Base-by-base conservation (phyloP, 1,140 invertebrate genomes). In the Harpegnathos saltator region DNA sequence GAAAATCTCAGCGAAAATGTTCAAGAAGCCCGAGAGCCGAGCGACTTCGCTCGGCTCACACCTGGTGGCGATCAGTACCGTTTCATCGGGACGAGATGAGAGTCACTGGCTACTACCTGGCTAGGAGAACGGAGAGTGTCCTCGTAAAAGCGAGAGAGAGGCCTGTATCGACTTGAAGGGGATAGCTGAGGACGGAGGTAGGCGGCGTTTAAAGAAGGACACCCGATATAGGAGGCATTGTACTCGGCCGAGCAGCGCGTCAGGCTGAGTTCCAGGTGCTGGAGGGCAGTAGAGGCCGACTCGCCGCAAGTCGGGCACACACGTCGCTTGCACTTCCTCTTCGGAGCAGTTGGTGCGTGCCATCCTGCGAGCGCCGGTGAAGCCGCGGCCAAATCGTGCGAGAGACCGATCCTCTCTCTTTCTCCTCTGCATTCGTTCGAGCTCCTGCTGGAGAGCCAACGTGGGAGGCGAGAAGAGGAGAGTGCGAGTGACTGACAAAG, bases 161-260 rank as follows among this genome's bases (percentile, higher is more conserved):
- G 38, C 29, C 29, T 66, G 48, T 59, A 56, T 82, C 66, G 72
- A 83, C 59, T 89, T 81, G 88, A 89, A 87, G 83, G 83, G 83
- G 88, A 89, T 89, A 87, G 85, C 74, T 65, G 74, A 89, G 66
- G 73, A 87, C 65, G 62, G 58, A 85, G 66, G 54, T 71, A 69
- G 74, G 58, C 56, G 75, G 59, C 69, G 87, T 85, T 90, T 85
- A 89, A 88, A 90, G 83, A 90, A 90, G 87, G 89, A 90, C 89
- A 89, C 77, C 74, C 83, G 83, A 88, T 86, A 84, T 87, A 90
- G 85, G 66, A 90, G 89, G 89, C 87, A 90, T 90, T 90, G 87
- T 90, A 90, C 89, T 85, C 87, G 73, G 86, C 87, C 88, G 71
- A 80, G 68, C 84, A 87, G 80, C 87, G 80, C 87, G 83, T 87